phyloP scores from a whole-genome alignment of 2,888 invertebrate species.

The Diogma glabrata region DNA sequence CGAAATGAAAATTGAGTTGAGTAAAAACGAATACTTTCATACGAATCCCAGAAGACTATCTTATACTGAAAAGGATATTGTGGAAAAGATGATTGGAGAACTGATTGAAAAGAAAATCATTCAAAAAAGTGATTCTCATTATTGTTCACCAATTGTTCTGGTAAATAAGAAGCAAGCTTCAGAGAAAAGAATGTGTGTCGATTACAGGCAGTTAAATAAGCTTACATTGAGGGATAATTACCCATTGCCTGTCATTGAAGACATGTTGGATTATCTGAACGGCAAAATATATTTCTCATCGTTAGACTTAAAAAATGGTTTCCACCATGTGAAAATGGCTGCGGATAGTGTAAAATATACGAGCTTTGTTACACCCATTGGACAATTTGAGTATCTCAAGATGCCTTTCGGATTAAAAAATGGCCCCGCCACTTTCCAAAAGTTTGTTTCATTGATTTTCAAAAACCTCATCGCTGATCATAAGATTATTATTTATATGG shows the following conservation, averaged over 20 bases:
- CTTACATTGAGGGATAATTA: slow-evolving; percentile 17
- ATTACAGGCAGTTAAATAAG: slow-evolving; percentile 18
- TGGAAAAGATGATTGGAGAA: slow-evolving; percentile 17
- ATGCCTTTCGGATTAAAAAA: slow-evolving; percentile 23
- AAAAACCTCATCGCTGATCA: slow-evolving; percentile 13
- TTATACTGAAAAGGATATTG: slow-evolving; percentile 16
- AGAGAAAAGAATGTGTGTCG: slow-evolving; percentile 17
- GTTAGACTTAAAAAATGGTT: slow-evolving; percentile 21
- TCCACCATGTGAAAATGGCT: slow-evolving; percentile 18
- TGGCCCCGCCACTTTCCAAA: slow-evolving; percentile 21
- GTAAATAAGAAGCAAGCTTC: background rate
- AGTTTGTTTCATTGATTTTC: slow-evolving; percentile 18
- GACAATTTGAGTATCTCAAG: slow-evolving; percentile 21
- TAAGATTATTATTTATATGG: slow-evolving; percentile 20
- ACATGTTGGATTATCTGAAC: slow-evolving; percentile 17
- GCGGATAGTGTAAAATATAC: slow-evolving; percentile 19
- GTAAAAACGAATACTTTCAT: background rate
- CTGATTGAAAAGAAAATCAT: slow-evolving; percentile 19
- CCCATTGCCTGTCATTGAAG: slow-evolving; percentile 19
- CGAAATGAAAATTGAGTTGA: background rate
- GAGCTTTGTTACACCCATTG: slow-evolving; percentile 20
- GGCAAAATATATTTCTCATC: slow-evolving; percentile 18
- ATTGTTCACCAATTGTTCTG: slow-evolving; percentile 13
- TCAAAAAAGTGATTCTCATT: slow-evolving; percentile 16
- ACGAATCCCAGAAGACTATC: slow-evolving; percentile 18